Base-by-base conservation (phyloP, 2,113 vertebrate genomes). In the Drymodes brunneopygia region DNA sequence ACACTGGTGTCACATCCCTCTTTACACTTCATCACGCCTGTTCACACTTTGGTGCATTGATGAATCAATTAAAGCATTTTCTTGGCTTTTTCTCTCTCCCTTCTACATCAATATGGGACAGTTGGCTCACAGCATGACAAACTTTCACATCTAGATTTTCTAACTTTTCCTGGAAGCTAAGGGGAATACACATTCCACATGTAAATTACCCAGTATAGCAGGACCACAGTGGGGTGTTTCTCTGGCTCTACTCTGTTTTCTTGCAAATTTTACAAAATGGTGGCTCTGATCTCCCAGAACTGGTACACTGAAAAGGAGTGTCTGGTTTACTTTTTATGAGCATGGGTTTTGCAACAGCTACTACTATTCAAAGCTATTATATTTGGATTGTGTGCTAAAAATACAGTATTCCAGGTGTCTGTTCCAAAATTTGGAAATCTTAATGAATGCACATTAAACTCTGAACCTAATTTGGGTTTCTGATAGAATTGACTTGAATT, bases 21-120 rank as follows among this genome's bases (percentile, higher is more conserved):
- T 97, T 97, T 94, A 97, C 94, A 97, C 97, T 97, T 95, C 91
- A 79, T 97, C 97, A 97, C 79, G 88, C 81, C 95, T 97, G 95
- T 97, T 97, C 97, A 96, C 94, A 95, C 96, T 88, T 83, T 91
- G 79, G 89, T 80, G 70, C 90, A 92, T 85, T 94, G 96, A 97
- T 53, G 48, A 96, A 95, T 97, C 97, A 97, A 97, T 98, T 97
- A 97, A 95, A 90, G 88, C 80, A 72, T 86, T 90, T 88, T 97
- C 66, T 86, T 92, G 81, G 82, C 93, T 86, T 90, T 95, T 83
- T 83, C 91, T 86, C 82, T 88, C 67, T 96, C 84, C 72, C 22
- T 94, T 95, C 95, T 94, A 69, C 89, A 93, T 97, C 95, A 96
- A 45, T 82, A 91, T 70, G 70, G 82, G 90, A 86, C 83, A 89